These are phyloP conservation scores for Oikopleura vanhoeffeni DNA, from an alignment of 23 tunicate genomes.

Conservation along the genomic window DNA sequence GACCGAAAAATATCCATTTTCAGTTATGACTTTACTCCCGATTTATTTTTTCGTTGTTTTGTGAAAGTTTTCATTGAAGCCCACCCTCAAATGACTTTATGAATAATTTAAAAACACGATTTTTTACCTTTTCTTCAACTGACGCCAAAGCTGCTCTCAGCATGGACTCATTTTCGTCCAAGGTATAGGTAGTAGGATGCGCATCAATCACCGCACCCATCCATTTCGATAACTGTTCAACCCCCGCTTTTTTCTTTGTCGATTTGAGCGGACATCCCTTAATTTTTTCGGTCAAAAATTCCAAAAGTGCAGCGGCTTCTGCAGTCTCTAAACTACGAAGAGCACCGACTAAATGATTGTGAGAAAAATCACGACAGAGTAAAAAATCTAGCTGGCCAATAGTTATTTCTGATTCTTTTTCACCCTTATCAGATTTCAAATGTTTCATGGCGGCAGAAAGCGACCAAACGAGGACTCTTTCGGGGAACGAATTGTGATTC, in stretches of 20 bases:
- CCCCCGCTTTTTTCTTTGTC: not conserved
- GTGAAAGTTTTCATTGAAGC: too few relatives aligned
- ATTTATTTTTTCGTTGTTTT: too few relatives aligned
- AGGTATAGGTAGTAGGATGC: not conserved
- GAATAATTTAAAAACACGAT: too few relatives aligned
- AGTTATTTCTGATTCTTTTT: not conserved
- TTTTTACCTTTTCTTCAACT: constrained; percentile 10
- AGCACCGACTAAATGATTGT: not conserved
- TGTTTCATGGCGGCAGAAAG: not conserved
- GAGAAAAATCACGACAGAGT: not conserved
- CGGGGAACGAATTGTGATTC: not conserved
- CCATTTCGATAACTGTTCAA: not conserved
- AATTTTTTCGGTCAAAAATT: constrained; percentile 10
- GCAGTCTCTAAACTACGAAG: not conserved
- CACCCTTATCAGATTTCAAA: not conserved
- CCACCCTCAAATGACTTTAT: too few relatives aligned
- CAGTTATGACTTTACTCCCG: too few relatives aligned
- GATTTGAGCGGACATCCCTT: not conserved
- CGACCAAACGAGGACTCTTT: constrained; percentile 4
- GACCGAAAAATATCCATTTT: too few relatives aligned
- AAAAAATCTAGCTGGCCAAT: not conserved
- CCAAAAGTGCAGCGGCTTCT: not conserved
- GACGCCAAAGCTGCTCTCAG: not conserved
- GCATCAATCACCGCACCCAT: constrained; percentile 13
- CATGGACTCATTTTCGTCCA: not conserved